Evolutionary conservation across 2,113 vertebrate genomes (phyloP), one percentile per base, ranked within the genome.

Genomic region (Paratilapia polleni): DNA sequence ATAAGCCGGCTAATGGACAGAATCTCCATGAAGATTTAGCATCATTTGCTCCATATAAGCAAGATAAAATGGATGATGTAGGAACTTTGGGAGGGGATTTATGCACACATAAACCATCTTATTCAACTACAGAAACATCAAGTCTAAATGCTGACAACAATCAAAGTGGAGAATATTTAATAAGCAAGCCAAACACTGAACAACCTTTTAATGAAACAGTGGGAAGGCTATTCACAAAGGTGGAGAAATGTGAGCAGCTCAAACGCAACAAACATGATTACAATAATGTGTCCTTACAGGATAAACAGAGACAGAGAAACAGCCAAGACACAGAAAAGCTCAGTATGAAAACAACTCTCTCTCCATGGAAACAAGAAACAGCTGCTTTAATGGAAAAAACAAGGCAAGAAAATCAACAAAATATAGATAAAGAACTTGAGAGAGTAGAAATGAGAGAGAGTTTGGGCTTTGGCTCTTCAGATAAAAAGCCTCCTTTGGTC

Each of bases 1-100:
- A 88, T 90, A 90, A 84, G 57, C 77, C 92, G 78, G 63, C 86
- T 88, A 94, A 95, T 83, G 88, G 91, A 87, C 91, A 93, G 73
- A 85, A 85, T 88, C 87, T 77, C 11, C 56, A 88, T 84, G 88
- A 89, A 87, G 80, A 85, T 60, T 49, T 92, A 78, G 64, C 68
- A 75, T 87, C 85, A 76, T 92, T 88, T 89, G 75, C 68, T 89
- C 82, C 87, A 36, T 76, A 68, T 81, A 90, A 83, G 62, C 75
- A 90, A 62, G 61, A 78, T 17, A 22, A 81, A 47, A 82, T 14
- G 17, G 79, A 87, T 66, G 78, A 78, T 49, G 62, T 57, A 60
- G 84, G 80, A 61, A 57, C 60, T 68, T 24, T 54, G 73, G 85
- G 77, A 63, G 79, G 56, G 43, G 70, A 84, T 57, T 9, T 22